Percentiles rank a stretch among this genome's conserved stretches.
phyloP scores from a whole-genome alignment of 2,113 vertebrate species.

The Protobothrops flavoviridis region DNA sequence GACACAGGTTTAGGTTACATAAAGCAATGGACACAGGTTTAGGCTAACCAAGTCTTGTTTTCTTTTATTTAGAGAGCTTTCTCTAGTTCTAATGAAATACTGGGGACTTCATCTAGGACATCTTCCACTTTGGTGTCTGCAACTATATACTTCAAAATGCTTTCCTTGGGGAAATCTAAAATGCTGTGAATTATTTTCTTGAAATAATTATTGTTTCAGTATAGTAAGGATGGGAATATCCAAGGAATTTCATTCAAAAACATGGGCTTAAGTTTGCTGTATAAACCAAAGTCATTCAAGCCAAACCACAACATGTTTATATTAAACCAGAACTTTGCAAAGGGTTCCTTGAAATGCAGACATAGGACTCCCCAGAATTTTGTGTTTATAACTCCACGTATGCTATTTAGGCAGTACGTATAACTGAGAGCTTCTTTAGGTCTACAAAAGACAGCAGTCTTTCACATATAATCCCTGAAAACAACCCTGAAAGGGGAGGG shows the following conservation, averaged over 20 bases:
- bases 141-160: not conserved
- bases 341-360: not conserved
- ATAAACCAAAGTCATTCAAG: slow-evolving; percentile 5
- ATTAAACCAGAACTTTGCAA: not conserved
- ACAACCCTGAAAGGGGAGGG: not conserved
- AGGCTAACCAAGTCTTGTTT: not conserved
- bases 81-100: not conserved
- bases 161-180: not conserved
- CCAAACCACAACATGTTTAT: slow-evolving; percentile 5
- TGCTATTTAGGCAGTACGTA: not conserved
- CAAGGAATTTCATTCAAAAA: slow-evolving; percentile 19
- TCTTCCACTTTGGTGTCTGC: not conserved
- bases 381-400: not conserved
- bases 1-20: not conserved
- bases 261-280: slow-evolving; percentile 3
- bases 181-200: slow-evolving; percentile 5
- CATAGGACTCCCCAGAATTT: not conserved
- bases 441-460: not conserved
- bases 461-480: not conserved
- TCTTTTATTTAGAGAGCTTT: not conserved
- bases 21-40: not conserved
- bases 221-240: not conserved
- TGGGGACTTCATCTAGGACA: not conserved
- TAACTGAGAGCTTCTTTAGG: not conserved
- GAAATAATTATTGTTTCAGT: slow-evolving; percentile 1